Conservation (phyloP, 2,113 vertebrate species). For the Heteronetta atricapilla region DNA sequence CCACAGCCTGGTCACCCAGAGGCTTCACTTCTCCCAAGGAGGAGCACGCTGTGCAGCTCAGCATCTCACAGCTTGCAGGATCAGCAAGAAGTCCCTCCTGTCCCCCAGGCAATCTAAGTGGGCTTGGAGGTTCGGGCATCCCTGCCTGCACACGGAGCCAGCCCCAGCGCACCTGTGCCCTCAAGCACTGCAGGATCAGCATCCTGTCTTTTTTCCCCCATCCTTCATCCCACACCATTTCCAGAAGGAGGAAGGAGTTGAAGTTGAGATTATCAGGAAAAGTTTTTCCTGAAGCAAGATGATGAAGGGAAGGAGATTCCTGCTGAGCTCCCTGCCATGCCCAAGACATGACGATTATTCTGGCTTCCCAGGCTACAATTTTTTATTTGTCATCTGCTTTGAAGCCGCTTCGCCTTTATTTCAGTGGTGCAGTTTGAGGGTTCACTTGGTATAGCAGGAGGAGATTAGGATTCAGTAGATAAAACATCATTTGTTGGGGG, state of each 20-base stretch:
- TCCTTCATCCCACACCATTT: neutral
- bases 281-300: neutral
- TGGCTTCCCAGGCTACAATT: neutral
- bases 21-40: neutral
- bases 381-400: neutral
- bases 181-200: no score
- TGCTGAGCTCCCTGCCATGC: neutral
- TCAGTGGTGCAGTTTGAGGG: neutral
- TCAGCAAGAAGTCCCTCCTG: neutral
- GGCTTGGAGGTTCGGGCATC: neutral
- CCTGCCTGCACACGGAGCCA: neutral
- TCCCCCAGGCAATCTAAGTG: rapidly evolving
- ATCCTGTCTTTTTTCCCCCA: neutral
- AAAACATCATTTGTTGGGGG: neutral
- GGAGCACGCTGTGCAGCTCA: neutral
- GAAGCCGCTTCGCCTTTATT: neutral
- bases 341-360: neutral
- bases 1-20: neutral
- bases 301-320: neutral
- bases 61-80: neutral
- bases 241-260: neutral
- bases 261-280: neutral
- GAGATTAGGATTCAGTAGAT: neutral
- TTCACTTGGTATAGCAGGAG: neutral
- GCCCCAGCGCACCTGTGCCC: neutral